phyloP scores from a whole-genome alignment of 2,797 vertebrate genomes.

The Microctenopoma lineatum region DNA sequence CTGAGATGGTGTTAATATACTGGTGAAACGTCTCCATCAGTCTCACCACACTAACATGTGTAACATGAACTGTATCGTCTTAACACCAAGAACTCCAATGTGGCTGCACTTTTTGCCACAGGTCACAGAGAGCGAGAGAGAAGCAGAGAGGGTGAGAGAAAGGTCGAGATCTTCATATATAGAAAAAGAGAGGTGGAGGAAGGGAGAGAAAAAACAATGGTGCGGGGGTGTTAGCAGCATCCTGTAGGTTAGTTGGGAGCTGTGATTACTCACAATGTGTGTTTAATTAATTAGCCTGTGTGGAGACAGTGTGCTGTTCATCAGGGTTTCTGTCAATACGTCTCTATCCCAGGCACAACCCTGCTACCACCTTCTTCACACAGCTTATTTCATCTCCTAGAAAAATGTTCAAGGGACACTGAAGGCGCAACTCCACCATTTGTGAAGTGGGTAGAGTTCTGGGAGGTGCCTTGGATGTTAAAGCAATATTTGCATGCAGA shows the following conservation, averaged over 20 bases:
- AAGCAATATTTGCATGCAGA: background rate
- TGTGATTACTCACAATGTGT: constrained; percentile 79
- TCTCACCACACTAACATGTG: constrained; percentile 40
- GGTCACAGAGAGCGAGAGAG: constrained; percentile 10
- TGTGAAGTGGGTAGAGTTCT: constrained; percentile 7
- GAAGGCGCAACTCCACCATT: constrained; percentile 1
- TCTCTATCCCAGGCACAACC: constrained; percentile 58
- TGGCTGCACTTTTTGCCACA: constrained; percentile 32
- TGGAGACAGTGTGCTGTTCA: constrained; percentile 68
- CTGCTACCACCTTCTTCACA: constrained; percentile 38
- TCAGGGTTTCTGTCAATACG: constrained; percentile 75
- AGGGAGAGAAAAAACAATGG: constrained; percentile 74
- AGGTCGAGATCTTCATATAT: constrained; percentile 21
- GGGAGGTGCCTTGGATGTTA: background rate
- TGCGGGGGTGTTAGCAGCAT: constrained; percentile 78
- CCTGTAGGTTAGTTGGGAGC: constrained; percentile 70
- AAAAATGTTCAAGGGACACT: constrained; percentile 17
- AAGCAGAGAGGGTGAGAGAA: constrained; percentile 24
- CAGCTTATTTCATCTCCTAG: constrained; percentile 46
- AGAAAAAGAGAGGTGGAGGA: constrained; percentile 33
- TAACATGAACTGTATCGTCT: constrained; percentile 32
- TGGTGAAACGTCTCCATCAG: constrained; percentile 15
- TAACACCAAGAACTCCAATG: constrained; percentile 25
- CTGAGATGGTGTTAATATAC: constrained; percentile 41
- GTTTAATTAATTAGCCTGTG: constrained; percentile 82